phyloP scores from a whole-genome alignment of 2,888 invertebrate species.

The Acanthococcus lagerstroemiae region DNA sequence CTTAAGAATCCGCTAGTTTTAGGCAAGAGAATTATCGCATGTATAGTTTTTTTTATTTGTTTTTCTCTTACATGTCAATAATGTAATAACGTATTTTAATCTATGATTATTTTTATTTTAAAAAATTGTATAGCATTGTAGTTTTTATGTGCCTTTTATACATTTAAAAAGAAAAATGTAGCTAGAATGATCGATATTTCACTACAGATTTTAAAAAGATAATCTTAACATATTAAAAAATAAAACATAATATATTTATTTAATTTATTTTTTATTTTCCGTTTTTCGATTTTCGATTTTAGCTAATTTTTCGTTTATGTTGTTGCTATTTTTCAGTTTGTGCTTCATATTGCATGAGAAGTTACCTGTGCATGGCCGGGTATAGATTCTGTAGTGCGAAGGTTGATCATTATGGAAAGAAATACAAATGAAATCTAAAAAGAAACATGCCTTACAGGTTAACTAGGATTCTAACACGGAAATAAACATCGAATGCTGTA shows the following conservation, averaged over 20 bases:
- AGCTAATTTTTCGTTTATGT: neutral
- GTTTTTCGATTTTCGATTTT: neutral
- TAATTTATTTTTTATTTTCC: neutral
- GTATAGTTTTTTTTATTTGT: slow-evolving; percentile 18
- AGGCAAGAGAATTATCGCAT: no score
- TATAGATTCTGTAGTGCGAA: no score
- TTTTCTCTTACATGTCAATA: slow-evolving; percentile 19
- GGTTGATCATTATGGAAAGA: no score
- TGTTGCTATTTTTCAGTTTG: neutral
- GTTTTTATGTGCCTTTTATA: slow-evolving; percentile 26
- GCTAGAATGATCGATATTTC: neutral
- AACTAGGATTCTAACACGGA: no score
- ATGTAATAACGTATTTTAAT: slow-evolving; percentile 24
- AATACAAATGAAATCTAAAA: no score
- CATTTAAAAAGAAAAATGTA: neutral
- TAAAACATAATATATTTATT: neutral
- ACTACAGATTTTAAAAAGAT: neutral
- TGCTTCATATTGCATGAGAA: no score
- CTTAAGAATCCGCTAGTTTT: neutral
- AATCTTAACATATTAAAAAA: neutral
- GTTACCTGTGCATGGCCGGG: no score
- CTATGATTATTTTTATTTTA: neutral
- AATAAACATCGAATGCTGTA: no score
- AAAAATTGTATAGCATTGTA: slow-evolving; percentile 22
- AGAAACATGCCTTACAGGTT: no score